Percentiles rank a stretch among this genome's conserved stretches.
Conservation (phyloP, 2,113 vertebrate genomes). For the Phocoena phocoena region DNA sequence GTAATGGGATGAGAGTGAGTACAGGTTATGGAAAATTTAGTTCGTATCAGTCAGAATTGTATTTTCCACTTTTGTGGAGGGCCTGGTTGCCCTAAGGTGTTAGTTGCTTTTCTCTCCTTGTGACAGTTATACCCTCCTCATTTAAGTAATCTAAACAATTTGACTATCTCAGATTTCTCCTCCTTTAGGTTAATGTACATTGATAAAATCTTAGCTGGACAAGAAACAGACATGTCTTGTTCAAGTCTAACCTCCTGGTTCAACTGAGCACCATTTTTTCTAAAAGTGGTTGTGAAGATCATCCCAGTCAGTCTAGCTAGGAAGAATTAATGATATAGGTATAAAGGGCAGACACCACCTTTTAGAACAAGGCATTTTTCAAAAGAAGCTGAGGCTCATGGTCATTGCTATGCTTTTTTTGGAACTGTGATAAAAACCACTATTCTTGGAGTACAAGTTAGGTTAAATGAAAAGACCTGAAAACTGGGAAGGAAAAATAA, state of each 20-base stretch:
- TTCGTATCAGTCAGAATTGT: background rate
- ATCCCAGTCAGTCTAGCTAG: background rate
- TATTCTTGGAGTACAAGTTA: background rate
- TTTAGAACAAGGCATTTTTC: background rate
- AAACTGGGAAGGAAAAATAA: slow-evolving; percentile 15
- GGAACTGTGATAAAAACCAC: background rate
- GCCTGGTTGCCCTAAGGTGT: background rate
- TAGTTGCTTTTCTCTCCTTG: background rate
- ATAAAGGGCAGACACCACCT: background rate
- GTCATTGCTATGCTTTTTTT: background rate
- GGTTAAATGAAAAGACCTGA: background rate
- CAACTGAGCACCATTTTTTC: background rate
- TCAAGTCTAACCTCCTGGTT: background rate
- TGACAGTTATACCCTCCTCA: background rate
- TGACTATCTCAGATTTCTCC: background rate
- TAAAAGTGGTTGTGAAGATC: background rate
- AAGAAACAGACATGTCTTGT: background rate
- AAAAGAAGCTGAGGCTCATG: background rate
- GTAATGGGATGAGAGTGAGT: background rate
- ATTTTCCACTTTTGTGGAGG: background rate
- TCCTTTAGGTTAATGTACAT: background rate
- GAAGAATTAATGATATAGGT: background rate
- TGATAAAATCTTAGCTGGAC: background rate
- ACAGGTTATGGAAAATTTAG: background rate
- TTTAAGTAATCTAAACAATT: background rate